phyloP scores from a whole-genome alignment of 2,797 vertebrate genomes.

The Notamacropus eugenii region DNA sequence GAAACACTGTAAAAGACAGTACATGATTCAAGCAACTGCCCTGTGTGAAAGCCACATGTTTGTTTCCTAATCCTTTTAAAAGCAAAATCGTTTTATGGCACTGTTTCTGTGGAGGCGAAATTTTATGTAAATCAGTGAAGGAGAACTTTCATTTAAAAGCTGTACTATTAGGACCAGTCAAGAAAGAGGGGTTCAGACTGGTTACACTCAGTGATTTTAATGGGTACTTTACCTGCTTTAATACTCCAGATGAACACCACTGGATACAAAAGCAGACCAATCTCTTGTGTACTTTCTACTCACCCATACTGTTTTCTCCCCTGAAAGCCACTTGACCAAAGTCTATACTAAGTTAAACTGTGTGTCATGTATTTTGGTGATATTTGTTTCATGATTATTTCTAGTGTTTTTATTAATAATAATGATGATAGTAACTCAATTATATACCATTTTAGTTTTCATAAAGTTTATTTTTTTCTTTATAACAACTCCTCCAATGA shows the following conservation, averaged over 20 bases:
- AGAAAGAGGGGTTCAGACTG: conserved; percentile 19
- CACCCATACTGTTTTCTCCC: background rate
- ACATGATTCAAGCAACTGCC: conserved; percentile 52
- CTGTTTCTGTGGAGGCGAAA: background rate
- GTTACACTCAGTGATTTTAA: conserved; percentile 2
- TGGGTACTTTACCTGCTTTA: background rate
- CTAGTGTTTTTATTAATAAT: background rate
- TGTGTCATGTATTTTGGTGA: background rate
- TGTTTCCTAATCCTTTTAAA: conserved; percentile 24
- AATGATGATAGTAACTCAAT: background rate
- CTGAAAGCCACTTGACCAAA: background rate
- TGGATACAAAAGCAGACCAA: background rate
- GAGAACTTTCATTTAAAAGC: conserved; percentile 19
- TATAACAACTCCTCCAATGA: background rate
- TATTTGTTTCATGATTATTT: background rate
- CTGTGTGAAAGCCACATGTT: conserved; percentile 57
- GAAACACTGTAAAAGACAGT: conserved; percentile 43
- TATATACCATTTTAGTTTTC: background rate
- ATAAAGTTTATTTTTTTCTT: background rate
- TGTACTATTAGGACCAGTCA: conserved; percentile 9
- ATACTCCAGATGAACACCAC: conserved; percentile 17
- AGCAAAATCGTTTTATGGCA: conserved; percentile 25
- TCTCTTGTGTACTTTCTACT: background rate
- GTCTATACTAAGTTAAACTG: background rate
- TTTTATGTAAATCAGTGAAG: conserved; percentile 15